A percentile compares a stretch with the other conserved stretches of the same genome.
Conservation (phyloP, 1,140 invertebrate genomes). For the Psilanteris sp. region DNA sequence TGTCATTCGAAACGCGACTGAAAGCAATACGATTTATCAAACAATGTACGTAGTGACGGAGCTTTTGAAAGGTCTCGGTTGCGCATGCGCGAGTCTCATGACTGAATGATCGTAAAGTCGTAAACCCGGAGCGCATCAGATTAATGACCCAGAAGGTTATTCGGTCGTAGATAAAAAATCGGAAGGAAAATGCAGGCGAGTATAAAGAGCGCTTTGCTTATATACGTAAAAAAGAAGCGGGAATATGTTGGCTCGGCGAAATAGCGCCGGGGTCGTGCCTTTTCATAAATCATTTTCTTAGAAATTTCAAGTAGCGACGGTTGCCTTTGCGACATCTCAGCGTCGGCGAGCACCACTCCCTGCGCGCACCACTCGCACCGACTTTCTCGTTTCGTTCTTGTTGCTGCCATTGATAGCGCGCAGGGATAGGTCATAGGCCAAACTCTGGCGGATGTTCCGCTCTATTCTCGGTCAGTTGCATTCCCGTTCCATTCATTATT, state of each 20-base stretch:
- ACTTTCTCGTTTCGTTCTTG: slow-evolving; percentile 48
- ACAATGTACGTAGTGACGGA: neutral
- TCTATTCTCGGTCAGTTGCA: slow-evolving; percentile 53
- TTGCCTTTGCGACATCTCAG: slow-evolving; percentile 47
- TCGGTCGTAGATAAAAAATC: slow-evolving; percentile 42
- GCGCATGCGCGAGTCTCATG: neutral
- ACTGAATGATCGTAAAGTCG: slow-evolving; percentile 45
- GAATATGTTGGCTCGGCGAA: slow-evolving; percentile 40
- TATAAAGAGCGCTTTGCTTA: slow-evolving; percentile 33
- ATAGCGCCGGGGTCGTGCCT: slow-evolving; percentile 45
- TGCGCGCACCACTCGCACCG: slow-evolving; percentile 11
- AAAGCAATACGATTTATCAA: too few relatives aligned
- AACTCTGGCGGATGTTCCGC: slow-evolving; percentile 59
- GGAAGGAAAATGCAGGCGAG: slow-evolving; percentile 38
- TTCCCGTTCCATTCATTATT: slow-evolving; percentile 61
- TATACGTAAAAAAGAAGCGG: slow-evolving; percentile 17
- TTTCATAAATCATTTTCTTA: slow-evolving; percentile 66
- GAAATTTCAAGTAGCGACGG: slow-evolving; percentile 65
- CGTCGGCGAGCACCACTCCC: slow-evolving; percentile 45
- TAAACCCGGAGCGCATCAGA: slow-evolving; percentile 43
- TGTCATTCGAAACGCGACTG: too few relatives aligned
- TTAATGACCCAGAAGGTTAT: slow-evolving; percentile 57
- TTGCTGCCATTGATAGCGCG: slow-evolving; percentile 57
- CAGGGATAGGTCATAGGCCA: slow-evolving; percentile 57
- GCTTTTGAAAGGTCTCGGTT: slow-evolving; percentile 3